A percentile compares a stretch with the other conserved stretches of the same genome.
phyloP scores from a whole-genome alignment of 2,797 vertebrate species.

The Chelidonichthys spinosus region DNA sequence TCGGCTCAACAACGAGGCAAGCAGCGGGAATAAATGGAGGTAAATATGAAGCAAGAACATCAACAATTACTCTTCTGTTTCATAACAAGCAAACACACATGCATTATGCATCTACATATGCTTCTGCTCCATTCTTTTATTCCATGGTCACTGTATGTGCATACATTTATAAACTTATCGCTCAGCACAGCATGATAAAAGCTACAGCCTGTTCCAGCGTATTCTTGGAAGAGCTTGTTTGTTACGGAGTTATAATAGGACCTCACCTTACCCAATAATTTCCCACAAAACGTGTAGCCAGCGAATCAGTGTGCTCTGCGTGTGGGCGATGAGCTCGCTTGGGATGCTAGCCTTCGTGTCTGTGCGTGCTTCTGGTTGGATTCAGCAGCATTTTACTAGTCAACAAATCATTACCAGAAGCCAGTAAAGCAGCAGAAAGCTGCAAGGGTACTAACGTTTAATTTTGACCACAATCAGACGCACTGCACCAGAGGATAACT shows the following conservation, averaged over 20 bases:
- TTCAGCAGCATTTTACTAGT: conserved; percentile 12
- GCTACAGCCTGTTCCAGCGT: conserved; percentile 46
- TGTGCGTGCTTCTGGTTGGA: conserved; percentile 13
- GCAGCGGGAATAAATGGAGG: neutral
- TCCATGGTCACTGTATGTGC: conserved; percentile 15
- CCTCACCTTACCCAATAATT: conserved; percentile 34
- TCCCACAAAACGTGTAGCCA: conserved; percentile 24
- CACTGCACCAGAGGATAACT: conserved; percentile 4
- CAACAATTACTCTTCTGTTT: neutral
- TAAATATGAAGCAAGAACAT: neutral
- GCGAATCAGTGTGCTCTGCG: conserved; percentile 24
- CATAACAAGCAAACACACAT: neutral
- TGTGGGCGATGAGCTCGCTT: conserved; percentile 20
- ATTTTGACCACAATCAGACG: conserved; percentile 11
- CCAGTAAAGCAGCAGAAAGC: neutral
- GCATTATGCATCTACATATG: conserved; percentile 8
- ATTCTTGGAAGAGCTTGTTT: conserved; percentile 71
- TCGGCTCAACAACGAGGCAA: conserved; percentile 2
- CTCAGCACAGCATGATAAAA: conserved; percentile 39
- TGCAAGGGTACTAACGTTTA: neutral
- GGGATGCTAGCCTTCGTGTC: conserved; percentile 2
- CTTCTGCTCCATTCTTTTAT: conserved; percentile 1
- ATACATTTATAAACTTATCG: conserved; percentile 46
- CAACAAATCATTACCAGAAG: conserved; percentile 22
- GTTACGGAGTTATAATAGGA: conserved; percentile 51